These are phyloP conservation scores for Neosalanx taihuensis DNA, from an alignment of 2,797 vertebrate genomes.

Conservation along the genomic window DNA sequence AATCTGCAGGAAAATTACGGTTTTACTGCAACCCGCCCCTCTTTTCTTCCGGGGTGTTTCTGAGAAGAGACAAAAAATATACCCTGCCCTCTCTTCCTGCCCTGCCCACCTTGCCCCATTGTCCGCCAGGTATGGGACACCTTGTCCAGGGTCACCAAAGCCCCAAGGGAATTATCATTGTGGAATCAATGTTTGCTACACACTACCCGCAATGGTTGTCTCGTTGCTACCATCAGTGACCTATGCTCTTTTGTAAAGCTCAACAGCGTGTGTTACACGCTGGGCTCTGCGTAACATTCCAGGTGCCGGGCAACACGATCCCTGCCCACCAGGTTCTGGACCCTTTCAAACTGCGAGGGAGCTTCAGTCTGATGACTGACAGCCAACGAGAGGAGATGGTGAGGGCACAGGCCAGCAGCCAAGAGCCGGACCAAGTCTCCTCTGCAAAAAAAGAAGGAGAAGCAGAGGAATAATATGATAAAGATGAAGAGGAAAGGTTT, in stretches of 20 bases:
- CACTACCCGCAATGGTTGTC: no score
- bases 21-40: conserved; percentile 40
- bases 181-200: conserved; percentile 57
- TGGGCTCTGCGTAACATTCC: conserved; percentile 11
- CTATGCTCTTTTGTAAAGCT: no score
- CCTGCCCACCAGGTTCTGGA: conserved; percentile 29
- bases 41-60: conserved; percentile 44
- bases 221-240: no score
- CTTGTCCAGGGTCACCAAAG: conserved; percentile 49
- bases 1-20: conserved; percentile 66
- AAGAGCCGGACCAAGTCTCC: conserved; percentile 28
- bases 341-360: conserved; percentile 44
- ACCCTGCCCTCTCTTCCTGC: conserved; percentile 32
- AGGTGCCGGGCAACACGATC: background rate
- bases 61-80: conserved; percentile 51
- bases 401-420: conserved; percentile 36
- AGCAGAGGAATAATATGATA: conserved; percentile 60
- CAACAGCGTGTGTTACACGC: no score
- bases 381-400: conserved; percentile 54
- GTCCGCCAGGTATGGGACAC: conserved; percentile 66
- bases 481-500: conserved; percentile 66
- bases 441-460: conserved; percentile 30
- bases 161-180: conserved; percentile 58
- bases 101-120: conserved; percentile 45
- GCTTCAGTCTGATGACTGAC: conserved; percentile 65